Evolutionary conservation across 2,888 invertebrate species (phyloP).

Genomic region (Noctua janthina): DNA sequence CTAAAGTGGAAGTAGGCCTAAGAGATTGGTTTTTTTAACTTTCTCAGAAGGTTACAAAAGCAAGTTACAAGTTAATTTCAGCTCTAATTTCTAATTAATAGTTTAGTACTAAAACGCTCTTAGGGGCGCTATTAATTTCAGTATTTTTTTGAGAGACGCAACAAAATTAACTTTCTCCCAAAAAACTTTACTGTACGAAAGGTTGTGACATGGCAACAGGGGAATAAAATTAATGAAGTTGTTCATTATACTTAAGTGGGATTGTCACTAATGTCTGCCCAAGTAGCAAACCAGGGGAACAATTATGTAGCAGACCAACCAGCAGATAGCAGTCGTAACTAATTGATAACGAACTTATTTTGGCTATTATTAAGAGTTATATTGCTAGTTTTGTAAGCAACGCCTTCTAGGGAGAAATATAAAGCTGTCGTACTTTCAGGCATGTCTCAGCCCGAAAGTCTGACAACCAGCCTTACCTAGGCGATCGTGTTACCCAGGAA

Average conservation of each 20-base stretch:
- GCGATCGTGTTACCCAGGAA: not conserved
- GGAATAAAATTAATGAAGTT: constrained; percentile 85
- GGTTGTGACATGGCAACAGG: constrained; percentile 67
- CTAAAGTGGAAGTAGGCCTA: no score
- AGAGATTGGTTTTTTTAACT: no score
- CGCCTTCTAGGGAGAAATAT: no score
- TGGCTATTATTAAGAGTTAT: constrained; percentile 28
- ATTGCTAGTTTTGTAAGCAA: not conserved
- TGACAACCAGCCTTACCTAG: not conserved
- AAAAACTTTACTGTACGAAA: constrained; percentile 25
- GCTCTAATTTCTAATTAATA: not conserved
- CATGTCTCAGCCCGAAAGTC: not conserved
- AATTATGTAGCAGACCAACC: constrained; percentile 69
- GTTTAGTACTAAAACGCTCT: not conserved
- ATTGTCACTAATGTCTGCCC: constrained; percentile 82
- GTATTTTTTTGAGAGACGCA: constrained; percentile 2
- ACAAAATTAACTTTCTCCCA: constrained; percentile 21
- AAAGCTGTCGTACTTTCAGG: not conserved
- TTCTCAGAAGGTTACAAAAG: not conserved
- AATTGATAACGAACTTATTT: constrained; percentile 57
- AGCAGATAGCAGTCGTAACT: constrained; percentile 59
- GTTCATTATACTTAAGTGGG: constrained; percentile 87
- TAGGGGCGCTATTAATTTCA: not conserved
- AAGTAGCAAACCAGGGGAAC: constrained; percentile 50
- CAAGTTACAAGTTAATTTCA: not conserved